These are phyloP conservation scores for Drosophila ironensis DNA, from an alignment of 1,140 invertebrate genomes.

Conservation along the genomic window DNA sequence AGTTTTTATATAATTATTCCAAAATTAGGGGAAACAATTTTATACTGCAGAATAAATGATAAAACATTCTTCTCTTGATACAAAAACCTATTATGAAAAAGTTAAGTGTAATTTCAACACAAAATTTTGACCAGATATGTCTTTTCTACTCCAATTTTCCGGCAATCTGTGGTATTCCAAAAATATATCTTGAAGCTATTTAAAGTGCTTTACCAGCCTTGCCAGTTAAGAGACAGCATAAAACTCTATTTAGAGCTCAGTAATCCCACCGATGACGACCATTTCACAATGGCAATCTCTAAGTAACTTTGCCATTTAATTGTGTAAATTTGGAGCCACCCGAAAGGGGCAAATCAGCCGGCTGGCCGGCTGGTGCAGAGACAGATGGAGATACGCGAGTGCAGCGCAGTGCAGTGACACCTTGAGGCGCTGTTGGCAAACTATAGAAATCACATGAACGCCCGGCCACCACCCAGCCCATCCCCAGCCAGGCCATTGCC, in stretches of 20 bases:
- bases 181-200: too few species aligned
- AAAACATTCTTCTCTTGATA: too few species aligned
- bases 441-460: conserved; percentile 74
- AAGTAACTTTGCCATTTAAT: background rate
- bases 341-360: background rate
- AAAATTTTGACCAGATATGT: too few species aligned
- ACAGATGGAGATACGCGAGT: conserved; percentile 28
- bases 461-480: conserved; percentile 1
- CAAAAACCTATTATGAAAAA: too few species aligned
- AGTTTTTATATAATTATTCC: too few species aligned
- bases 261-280: background rate
- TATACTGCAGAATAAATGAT: too few species aligned
- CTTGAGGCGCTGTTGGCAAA: conserved; percentile 71
- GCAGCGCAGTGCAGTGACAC: conserved; percentile 51
- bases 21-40: too few species aligned
- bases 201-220: too few species aligned
- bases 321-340: conserved; percentile 5
- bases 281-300: background rate
- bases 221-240: too few species aligned
- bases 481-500: background rate
- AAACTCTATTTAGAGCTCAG: background rate
- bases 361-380: conserved; percentile 4
- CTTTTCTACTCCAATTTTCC: too few species aligned
- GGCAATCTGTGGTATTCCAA: too few species aligned
- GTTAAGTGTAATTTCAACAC: too few species aligned